Evolutionary conservation across 2,888 invertebrate genomes (phyloP), one percentile per base, ranked within the genome.

Genomic region (Gibbula magus): DNA sequence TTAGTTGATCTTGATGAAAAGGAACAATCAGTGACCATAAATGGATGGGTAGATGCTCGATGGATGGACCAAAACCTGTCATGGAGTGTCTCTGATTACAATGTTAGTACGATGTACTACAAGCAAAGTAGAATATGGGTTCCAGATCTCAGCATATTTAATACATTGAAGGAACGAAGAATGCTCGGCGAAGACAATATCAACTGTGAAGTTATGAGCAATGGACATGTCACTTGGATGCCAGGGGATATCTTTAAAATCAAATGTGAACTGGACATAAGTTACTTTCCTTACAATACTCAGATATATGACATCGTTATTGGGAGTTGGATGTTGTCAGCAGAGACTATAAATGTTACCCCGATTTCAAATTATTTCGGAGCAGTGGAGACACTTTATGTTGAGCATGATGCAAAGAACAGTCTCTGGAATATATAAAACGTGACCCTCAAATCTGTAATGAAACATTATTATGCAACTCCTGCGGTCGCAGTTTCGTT

Each of bases 311-410:
- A 35, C 82, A 18, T 79, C 66, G 20, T 22, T 83, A 4, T 74
- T 81, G 25, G 56, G 81, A 18, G 83, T 81, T 13, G 52, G 80
- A 70, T 20, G 82, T 16, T n/a, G 29, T 29, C 20, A 61, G 7
- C 61, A 32, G 22, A 25, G 1, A 61, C 13, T 61, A 10, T 61
- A 22, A 20, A 61, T 18, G 5, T 29, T 0, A 61, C 29, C 3
- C 25, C 61, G 25, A 18, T 0, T 25, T 16, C 10, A 13, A 25
- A 7, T 13, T 7, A 61, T 16, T 61, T 8, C 25, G 10, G 25
- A 1, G 13, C 2, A 61, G 8, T 45, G 45, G 45, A 45, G 45
- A 13, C 45, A 45, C 45, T 45, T 10, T 45, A 45, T 13, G 45
- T 45, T 4, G 10, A 45, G 13, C 10, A 10, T 10, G 45, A 45